These are phyloP conservation scores for Dendrolimus punctatus DNA, from an alignment of 1,140 invertebrate species.

Conservation along the genomic window DNA sequence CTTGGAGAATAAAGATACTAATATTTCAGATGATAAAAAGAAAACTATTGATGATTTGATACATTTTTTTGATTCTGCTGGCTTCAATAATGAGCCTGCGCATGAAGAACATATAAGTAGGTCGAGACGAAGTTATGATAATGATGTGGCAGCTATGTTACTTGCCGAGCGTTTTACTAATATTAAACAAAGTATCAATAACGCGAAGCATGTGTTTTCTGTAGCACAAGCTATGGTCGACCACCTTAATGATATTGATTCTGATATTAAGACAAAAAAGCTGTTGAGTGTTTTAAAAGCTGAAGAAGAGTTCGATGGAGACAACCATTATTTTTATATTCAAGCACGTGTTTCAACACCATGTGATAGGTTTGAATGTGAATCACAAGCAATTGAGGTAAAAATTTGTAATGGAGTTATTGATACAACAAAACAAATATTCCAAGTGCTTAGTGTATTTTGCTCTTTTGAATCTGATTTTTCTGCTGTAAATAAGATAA, in stretches of 20 bases:
- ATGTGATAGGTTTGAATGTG: slow-evolving; percentile 30
- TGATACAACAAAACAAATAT: slow-evolving; percentile 22
- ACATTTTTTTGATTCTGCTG: slow-evolving; percentile 49
- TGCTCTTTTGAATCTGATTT: slow-evolving; percentile 27
- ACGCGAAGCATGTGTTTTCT: slow-evolving; percentile 34
- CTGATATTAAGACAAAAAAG: slow-evolving; percentile 27
- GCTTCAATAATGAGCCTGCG: slow-evolving; percentile 22
- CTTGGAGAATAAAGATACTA: background rate
- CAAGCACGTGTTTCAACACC: slow-evolving; percentile 34
- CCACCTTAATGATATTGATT: slow-evolving; percentile 43
- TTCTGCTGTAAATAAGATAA: slow-evolving; percentile 10
- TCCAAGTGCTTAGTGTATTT: slow-evolving; percentile 36
- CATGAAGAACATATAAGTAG: slow-evolving; percentile 15
- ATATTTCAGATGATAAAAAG: slow-evolving; percentile 25
- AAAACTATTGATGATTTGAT: slow-evolving; percentile 54
- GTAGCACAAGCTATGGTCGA: slow-evolving; percentile 38
- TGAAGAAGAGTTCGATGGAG: slow-evolving; percentile 39
- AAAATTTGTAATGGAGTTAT: slow-evolving; percentile 47
- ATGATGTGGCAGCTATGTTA: slow-evolving; percentile 30
- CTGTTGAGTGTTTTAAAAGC: slow-evolving; percentile 34
- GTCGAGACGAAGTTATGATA: slow-evolving; percentile 34
- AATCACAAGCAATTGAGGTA: slow-evolving; percentile 13
- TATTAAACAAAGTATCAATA: slow-evolving; percentile 33
- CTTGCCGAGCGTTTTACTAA: slow-evolving; percentile 31
- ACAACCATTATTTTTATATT: slow-evolving; percentile 38